Percentiles rank a stretch among this genome's conserved stretches.
Conservation (phyloP, 1,140 invertebrate species). For the Drosophila sturtevanti region DNA sequence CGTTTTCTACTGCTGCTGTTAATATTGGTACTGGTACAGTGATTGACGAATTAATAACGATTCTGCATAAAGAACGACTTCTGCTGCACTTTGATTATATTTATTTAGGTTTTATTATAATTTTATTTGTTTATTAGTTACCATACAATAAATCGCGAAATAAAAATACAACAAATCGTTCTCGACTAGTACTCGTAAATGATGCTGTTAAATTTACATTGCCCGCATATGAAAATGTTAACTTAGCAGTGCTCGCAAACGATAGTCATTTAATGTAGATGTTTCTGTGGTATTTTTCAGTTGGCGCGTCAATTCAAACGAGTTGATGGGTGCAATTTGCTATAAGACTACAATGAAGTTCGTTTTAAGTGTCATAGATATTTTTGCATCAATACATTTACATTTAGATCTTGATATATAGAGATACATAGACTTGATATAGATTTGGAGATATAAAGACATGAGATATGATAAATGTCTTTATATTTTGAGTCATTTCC, state of each 20-base stretch:
- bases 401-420: too few species aligned
- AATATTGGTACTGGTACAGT: conserved; percentile 9
- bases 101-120: not conserved
- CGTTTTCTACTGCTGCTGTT: conserved; percentile 43
- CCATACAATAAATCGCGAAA: conserved; percentile 59
- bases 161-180: conserved; percentile 65
- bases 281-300: not conserved
- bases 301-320: not conserved
- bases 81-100: conserved; percentile 1
- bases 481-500: too few species aligned
- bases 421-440: too few species aligned
- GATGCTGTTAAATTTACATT: not conserved
- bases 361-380: too few species aligned
- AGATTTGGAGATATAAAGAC: too few species aligned
- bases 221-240: not conserved
- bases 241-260: not conserved
- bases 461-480: too few species aligned
- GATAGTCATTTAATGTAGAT: not conserved
- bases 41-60: conserved; percentile 7
- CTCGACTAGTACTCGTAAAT: not conserved
- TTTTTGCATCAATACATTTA: too few species aligned
- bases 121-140: conserved; percentile 11
- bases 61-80: conserved; percentile 42
- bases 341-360: too few species aligned
- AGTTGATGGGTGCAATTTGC: not conserved